Conservation (phyloP, 2,113 vertebrate species). For the Sylvia atricapilla region DNA sequence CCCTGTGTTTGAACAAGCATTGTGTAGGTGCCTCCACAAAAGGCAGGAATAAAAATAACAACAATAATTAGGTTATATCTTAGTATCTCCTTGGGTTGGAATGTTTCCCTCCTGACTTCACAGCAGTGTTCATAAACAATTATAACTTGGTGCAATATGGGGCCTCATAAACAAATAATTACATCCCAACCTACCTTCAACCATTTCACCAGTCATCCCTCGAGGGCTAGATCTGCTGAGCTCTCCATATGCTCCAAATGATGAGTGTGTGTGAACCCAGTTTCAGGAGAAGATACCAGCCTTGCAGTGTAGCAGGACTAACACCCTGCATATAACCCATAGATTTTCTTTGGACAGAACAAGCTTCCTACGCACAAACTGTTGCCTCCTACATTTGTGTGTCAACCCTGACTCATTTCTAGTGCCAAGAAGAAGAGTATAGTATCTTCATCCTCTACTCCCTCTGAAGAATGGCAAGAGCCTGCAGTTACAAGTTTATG, state of each 20-base stretch:
- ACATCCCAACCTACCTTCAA: not conserved
- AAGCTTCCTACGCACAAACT: conserved; percentile 49
- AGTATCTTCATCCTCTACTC: not conserved
- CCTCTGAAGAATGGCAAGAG: not conserved
- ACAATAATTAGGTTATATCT: conserved; percentile 34
- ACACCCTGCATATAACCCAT: not conserved
- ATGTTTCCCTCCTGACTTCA: conserved; percentile 23
- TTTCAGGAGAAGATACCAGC: not conserved
- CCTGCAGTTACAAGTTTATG: not conserved
- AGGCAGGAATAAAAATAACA: conserved; percentile 12
- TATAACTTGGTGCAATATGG: conserved; percentile 17
- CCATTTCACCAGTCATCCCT: not conserved
- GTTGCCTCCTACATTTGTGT: conserved; percentile 49
- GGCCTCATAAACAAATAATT: conserved; percentile 38
- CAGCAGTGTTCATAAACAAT: conserved; percentile 13
- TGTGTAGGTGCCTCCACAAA: conserved; percentile 29
- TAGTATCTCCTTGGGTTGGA: not conserved
- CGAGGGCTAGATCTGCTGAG: not conserved
- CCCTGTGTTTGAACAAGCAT: not conserved
- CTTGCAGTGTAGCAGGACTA: not conserved
- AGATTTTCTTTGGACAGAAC: conserved; percentile 24
- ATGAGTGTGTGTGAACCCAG: not conserved
- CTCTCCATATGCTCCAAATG: not conserved
- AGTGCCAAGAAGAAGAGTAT: not conserved
- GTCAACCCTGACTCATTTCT: conserved; percentile 46